Evolutionary conservation across 2,888 invertebrate species (phyloP), one percentile per base, ranked within the genome.

Genomic region (Brachyopa scutellaris): DNA sequence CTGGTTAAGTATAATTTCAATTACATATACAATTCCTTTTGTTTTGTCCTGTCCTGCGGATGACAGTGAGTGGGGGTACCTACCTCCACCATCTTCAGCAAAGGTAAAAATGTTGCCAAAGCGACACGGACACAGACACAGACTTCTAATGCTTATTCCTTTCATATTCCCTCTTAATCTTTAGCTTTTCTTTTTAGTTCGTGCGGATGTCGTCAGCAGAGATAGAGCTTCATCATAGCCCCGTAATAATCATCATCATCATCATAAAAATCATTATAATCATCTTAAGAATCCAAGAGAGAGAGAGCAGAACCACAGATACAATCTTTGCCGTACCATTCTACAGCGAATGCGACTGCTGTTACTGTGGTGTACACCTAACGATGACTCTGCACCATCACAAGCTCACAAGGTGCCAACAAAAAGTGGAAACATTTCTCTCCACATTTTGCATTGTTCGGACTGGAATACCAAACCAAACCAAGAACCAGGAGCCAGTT

Each of bases 201-300:
- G 26, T 26, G n/a, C n/a, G n/a, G n/a, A n/a, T 47, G 45, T 53
- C 59, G 38, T 53, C 29, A 66, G 45, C 55, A 57, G 31, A 40
- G 40, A n/a, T n/a, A 33, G 36, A 55, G 40, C 21, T 53, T 51
- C 66, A 47, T 59, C 57, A 66, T 45, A 47, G n/a, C n/a, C n/a
- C n/a, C n/a, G n/a, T n/a, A n/a, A n/a, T n/a, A n/a, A n/a, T n/a
- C n/a, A 69, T 76, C 19, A 72, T 49, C 57, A 66, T 72, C 66
- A 78, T 62, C 55, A 73, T 73, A 67, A 79, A 62, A 55, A 79
- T 45, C 40, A 67, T 72, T 67, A 73, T 55, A 79, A 73, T 67
- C 67, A 74, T 79, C 67, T 66, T 31, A 45, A 45, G 38, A 53
- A 51, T 53, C 23, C 26, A 29, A 19, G 15, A 59, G 36, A 8